Evolutionary conservation across 2,888 invertebrate species (phyloP), one percentile per base, ranked within the genome.

Genomic region (Chrysolina oricalcia): DNA sequence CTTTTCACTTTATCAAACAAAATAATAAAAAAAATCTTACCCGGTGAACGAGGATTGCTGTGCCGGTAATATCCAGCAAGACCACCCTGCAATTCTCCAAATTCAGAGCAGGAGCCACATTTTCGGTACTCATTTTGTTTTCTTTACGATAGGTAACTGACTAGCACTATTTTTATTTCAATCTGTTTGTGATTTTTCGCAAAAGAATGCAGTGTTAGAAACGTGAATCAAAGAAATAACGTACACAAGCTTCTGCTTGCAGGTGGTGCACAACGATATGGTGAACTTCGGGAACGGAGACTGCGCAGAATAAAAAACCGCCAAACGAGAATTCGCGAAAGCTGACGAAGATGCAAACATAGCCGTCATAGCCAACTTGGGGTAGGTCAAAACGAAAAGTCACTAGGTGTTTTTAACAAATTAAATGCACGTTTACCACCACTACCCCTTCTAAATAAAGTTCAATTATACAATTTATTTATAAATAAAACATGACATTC

Each of bases 1-100:
- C 13, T 59, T 10, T 27, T 13, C 17, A 13, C 27, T n/a, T 23
- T 72, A 19, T 21, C 9, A 0, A 3, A 53, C 10, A 53, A 53
- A 53, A 53, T 35, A 35, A 53, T 21, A 19, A 11, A 53, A 23
- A 53, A 53, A 21, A 11, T 77, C 84, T 85, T 93, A 94, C 95
- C 93, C 96, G 97, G 89, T 92, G 92, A 88, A 95, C 94, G 87
- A 96, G 94, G 86, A 95, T 95, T 85, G 95, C 95, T 82, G 96
- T 97, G 85, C 96, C 96, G 89, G 53, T 53, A 53, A 53, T 53
- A 53, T 97, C 96, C 85, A 96, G 89, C 83, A 97, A 89, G 81
- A 94, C 89, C 85, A 91, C 91, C 88, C 90, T 91, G 86, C 90
- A 90, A 88, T 91, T 91, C 87, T 87, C 87, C 74, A 87, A 80